Evolutionary conservation across 92 coral and sea anemone species (phyloP).

Genomic region (Zoanthus sansibaricus): DNA sequence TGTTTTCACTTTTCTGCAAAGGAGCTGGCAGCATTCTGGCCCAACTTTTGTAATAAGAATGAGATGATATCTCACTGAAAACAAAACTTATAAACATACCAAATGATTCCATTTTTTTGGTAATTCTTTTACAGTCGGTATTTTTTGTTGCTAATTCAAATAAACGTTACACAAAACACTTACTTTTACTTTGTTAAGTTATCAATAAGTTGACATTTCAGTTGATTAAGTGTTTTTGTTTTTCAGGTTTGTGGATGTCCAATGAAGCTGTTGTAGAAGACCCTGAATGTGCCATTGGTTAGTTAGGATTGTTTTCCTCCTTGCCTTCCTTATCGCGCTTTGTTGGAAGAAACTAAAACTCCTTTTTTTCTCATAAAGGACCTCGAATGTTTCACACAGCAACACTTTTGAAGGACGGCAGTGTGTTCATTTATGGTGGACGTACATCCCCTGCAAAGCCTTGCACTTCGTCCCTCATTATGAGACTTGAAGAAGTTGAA

Average conservation of each 20-base stretch:
- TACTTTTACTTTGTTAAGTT: background rate
- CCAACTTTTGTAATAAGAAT: too few relatives aligned
- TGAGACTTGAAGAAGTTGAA: slow-evolving; percentile 22
- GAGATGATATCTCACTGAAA: too few relatives aligned
- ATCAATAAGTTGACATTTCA: background rate
- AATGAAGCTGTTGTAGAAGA: slow-evolving; percentile 28
- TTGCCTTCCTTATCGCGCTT: too few relatives aligned
- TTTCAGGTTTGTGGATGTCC: slow-evolving; percentile 22
- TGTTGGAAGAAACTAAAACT: background rate
- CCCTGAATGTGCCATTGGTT: slow-evolving; percentile 14
- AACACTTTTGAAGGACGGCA: slow-evolving; percentile 53
- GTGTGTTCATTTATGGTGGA: slow-evolving; percentile 75
- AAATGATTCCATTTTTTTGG: too few relatives aligned
- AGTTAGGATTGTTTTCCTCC: background rate
- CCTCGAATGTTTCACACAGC: slow-evolving; percentile 83
- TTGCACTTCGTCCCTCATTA: slow-evolving; percentile 45
- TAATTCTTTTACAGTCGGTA: too few relatives aligned
- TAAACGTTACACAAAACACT: background rate
- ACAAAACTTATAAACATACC: too few relatives aligned
- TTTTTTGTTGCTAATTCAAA: too few relatives aligned
- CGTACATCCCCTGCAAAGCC: slow-evolving; percentile 85
- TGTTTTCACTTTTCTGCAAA: too few relatives aligned
- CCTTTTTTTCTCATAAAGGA: slow-evolving; percentile 48
- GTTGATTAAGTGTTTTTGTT: background rate
- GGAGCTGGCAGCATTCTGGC: too few relatives aligned